Base-by-base conservation (phyloP, 2,797 vertebrate species). In the Micrastur ruficollis region DNA sequence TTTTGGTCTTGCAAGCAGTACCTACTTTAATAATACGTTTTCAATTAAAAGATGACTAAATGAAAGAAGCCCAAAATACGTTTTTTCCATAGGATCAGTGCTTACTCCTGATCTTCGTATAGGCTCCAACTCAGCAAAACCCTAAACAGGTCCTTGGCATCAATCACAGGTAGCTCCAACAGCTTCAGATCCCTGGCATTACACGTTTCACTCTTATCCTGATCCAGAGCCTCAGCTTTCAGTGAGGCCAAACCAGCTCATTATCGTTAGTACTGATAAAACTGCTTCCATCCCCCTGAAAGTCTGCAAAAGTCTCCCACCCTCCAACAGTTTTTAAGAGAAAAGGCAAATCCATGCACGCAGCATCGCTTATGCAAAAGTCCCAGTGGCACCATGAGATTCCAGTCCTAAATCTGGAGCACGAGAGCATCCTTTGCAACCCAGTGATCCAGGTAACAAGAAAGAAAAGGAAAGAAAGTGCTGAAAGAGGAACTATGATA, bases 111-210 rank as follows among this genome's bases (percentile, higher is more conserved):
- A 55, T 44, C 36, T 61, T 66, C 34, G n/a, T 10, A 55, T 1
- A 17, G 47, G 38, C 42, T 72, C 8, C 82, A 80, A 9, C 17
- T 66, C 46, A n/a, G 42, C 25, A 80, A 89, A 87, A 27, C 59
- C 11, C 62, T 17, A 12, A 46, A 26, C 34, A 44, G 0, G 0
- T 32, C 67, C 68, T 47, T 67, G 49, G 52, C 40, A 59, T 4
- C 1, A 0, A 80, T 21, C 46, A 66, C 0, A 0, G 81, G n/a
- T 2, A 49, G 8, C 44, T 86, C 73, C 58, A 62, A 34, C 36
- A 62, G 34, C 71, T 92, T 40, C 55, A 59, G 16, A 80, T n/a
- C 47, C 55, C 56, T 36, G 18, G n/a, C 6, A 34, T 53, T 32
- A 42, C 26, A 56, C 2, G 2, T 34, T 68, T 73, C 32, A 16